Conservation (phyloP, 2,113 vertebrate genomes). For the Campylomormyrus tamandua region DNA sequence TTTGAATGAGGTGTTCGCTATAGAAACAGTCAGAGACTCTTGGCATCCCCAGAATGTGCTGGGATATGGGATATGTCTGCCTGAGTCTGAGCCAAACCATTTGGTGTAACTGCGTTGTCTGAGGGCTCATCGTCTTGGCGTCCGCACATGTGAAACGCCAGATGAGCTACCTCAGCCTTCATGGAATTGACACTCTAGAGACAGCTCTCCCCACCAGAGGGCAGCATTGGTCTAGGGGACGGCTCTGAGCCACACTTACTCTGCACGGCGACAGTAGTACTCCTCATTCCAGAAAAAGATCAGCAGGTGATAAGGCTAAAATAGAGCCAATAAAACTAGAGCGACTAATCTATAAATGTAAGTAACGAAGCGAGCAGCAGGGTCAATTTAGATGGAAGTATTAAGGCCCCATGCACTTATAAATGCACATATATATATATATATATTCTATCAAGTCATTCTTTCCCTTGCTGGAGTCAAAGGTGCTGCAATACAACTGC, state of each 20-base stretch:
- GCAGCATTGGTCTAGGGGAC: slow-evolving; percentile 31
- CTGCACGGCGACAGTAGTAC: not conserved
- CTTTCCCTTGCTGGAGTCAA: not conserved
- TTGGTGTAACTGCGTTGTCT: not conserved
- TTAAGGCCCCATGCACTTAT: not conserved
- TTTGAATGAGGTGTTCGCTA: not conserved
- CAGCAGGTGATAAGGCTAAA: slow-evolving; percentile 15
- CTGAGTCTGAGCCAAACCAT: not conserved
- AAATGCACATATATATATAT: not conserved
- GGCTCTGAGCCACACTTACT: not conserved
- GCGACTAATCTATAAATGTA: slow-evolving; percentile 10
- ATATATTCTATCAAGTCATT: not conserved
- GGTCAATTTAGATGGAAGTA: not conserved
- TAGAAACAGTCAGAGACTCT: not conserved
- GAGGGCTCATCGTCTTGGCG: not conserved
- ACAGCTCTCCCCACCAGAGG: slow-evolving; percentile 44
- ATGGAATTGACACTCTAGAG: not conserved
- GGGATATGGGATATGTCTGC: not conserved
- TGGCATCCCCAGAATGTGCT: not conserved
- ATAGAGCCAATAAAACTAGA: slow-evolving; percentile 16
- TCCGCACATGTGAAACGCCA: not conserved
- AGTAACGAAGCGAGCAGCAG: not conserved
- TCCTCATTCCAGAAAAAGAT: slow-evolving; percentile 13
- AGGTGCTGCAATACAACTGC: not conserved
- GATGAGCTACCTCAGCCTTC: not conserved